Conservation (phyloP, 1,140 invertebrate species). For the Doryteuthis pealeii region DNA sequence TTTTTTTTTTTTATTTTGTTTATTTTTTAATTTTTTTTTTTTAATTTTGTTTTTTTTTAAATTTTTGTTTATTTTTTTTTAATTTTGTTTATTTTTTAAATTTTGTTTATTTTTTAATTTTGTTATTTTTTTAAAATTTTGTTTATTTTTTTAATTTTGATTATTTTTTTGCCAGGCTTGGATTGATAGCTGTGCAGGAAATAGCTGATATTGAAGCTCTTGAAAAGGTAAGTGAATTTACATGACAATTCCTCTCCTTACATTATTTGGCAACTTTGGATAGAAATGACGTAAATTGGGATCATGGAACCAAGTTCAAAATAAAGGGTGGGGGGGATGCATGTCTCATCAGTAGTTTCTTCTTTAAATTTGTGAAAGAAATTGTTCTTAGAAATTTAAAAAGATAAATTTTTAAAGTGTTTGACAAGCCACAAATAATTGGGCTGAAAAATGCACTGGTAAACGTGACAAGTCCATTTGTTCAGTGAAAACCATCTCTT, state of each 20-base stretch:
- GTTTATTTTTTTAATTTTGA: not conserved
- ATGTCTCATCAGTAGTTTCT: no score
- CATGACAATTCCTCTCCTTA: not conserved
- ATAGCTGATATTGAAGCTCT: constrained; percentile 69
- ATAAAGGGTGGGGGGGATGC: no score
- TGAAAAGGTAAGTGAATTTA: constrained; percentile 65
- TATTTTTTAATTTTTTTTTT: not conserved
- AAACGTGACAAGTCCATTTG: no score
- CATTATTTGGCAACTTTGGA: not conserved
- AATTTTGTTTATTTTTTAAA: not conserved
- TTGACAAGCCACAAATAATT: no score
- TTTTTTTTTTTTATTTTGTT: not conserved
- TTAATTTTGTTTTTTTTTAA: not conserved
- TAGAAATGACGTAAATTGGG: no score
- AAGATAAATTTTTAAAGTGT: no score
- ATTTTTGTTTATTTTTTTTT: not conserved
- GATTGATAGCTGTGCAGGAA: constrained; percentile 75
- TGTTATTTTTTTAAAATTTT: not conserved
- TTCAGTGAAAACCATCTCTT: no score
- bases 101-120: not conserved
- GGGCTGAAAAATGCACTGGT: no score
- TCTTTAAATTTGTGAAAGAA: no score
- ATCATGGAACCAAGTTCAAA: no score
- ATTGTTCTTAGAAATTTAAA: no score
- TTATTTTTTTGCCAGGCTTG: constrained; percentile 64